These are phyloP conservation scores for Zoanthus sansibaricus DNA, from an alignment of 92 coral and sea anemone species.

Conservation along the genomic window DNA sequence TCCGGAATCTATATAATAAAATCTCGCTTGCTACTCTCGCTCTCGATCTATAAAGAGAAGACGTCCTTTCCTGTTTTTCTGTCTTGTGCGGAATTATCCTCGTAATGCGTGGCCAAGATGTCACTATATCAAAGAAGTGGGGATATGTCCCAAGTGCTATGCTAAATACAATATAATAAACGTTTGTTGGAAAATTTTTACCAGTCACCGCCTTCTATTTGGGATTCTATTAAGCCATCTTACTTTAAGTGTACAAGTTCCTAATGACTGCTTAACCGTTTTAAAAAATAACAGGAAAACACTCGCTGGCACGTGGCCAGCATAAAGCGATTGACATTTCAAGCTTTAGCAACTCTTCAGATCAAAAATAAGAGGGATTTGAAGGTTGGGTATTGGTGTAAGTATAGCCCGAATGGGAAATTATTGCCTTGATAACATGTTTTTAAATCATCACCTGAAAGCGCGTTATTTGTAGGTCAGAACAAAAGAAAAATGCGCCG, in stretches of 20 bases:
- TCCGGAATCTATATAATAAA: not conserved
- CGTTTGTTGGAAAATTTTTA: not conserved
- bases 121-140: not conserved
- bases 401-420: not conserved
- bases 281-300: slow-evolving; percentile 13
- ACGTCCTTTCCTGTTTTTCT: slow-evolving; percentile 14
- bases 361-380: slow-evolving; percentile 3
- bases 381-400: slow-evolving; percentile 1
- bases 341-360: slow-evolving; percentile 4
- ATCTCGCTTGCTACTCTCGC: slow-evolving; percentile 5
- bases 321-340: not conserved
- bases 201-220: slow-evolving; percentile 8
- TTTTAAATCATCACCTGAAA: slow-evolving; percentile 2
- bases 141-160: not conserved
- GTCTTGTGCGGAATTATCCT: not conserved
- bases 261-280: not conserved
- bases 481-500: not conserved
- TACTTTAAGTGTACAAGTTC: not conserved
- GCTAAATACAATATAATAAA: not conserved
- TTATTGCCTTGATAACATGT: slow-evolving; percentile 12
- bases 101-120: slow-evolving; percentile 16
- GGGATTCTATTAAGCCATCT: slow-evolving; percentile 4
- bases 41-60: slow-evolving; percentile 8
- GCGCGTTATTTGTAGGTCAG: not conserved
- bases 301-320: slow-evolving; percentile 9